Conservation (phyloP, 2,797 vertebrate species). For the Takifugu rubripes region DNA sequence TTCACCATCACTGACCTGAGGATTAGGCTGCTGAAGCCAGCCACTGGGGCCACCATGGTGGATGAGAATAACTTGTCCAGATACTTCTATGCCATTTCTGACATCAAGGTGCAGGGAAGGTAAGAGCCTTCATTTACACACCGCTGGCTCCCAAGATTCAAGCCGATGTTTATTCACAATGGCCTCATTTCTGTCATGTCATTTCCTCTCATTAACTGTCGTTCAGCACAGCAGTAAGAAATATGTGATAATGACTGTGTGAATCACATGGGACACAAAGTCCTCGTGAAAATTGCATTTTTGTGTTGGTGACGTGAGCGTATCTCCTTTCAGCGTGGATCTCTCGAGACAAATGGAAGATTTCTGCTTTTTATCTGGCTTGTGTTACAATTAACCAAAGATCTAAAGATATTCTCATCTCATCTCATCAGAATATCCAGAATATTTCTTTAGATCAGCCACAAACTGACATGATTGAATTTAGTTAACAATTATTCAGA, state of each 20-base stretch:
- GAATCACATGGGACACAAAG: neutral
- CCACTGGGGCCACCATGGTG: constrained; percentile 93
- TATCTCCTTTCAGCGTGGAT: no score
- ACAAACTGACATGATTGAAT: no score
- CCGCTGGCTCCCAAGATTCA: neutral
- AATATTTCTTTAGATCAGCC: no score
- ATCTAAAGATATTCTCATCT: no score
- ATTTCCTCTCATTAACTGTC: neutral
- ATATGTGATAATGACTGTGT: no score
- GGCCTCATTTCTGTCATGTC: neutral
- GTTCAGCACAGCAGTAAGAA: neutral
- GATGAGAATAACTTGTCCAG: constrained; percentile 92
- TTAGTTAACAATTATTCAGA: no score
- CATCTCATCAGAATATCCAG: no score
- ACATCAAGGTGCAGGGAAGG: constrained; percentile 97
- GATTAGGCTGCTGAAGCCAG: constrained; percentile 90
- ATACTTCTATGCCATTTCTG: constrained; percentile 98
- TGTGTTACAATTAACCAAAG: no score
- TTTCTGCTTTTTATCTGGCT: no score
- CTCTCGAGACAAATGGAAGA: no score
- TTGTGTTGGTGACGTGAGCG: no score
- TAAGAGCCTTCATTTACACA: constrained; percentile 67
- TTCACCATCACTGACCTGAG: constrained; percentile 97
- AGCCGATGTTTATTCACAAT: neutral
- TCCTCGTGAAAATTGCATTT: neutral